These are phyloP conservation scores for Megaustenia siamemsis DNA, from an alignment of 2,888 invertebrate genomes.

Conservation along the genomic window DNA sequence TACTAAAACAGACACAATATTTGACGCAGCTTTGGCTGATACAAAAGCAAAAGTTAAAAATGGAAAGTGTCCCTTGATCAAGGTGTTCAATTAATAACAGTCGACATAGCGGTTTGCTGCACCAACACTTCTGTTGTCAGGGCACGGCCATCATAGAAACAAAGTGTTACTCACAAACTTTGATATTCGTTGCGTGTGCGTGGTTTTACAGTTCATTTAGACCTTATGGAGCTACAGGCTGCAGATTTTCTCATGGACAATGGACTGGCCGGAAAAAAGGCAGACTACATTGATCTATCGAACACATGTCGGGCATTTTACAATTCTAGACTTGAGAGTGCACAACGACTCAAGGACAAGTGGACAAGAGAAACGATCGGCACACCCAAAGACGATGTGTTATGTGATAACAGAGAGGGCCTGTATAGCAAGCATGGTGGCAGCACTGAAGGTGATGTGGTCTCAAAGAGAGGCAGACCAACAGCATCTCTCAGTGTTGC, in stretches of 20 bases:
- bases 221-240: conserved; percentile 10
- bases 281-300: conserved; percentile 65
- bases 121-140: no score
- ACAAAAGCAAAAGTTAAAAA: no score
- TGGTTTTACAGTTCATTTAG: no score
- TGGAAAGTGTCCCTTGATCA: no score
- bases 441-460: no score
- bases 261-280: neutral
- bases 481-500: conserved; percentile 63
- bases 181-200: no score
- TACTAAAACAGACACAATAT: no score
- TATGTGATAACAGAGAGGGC: neutral
- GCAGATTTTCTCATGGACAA: neutral
- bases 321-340: conserved; percentile 59
- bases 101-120: no score
- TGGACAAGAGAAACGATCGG: conserved; percentile 29
- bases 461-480: conserved; percentile 31
- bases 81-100: no score
- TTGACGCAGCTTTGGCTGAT: no score
- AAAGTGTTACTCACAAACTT: no score
- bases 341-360: conserved; percentile 59
- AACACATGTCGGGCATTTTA: conserved; percentile 68
- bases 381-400: neutral
- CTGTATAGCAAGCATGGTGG: neutral
- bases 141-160: no score